Base-by-base conservation (phyloP, 1,140 invertebrate species). In the Frieseomelitta varia region DNA sequence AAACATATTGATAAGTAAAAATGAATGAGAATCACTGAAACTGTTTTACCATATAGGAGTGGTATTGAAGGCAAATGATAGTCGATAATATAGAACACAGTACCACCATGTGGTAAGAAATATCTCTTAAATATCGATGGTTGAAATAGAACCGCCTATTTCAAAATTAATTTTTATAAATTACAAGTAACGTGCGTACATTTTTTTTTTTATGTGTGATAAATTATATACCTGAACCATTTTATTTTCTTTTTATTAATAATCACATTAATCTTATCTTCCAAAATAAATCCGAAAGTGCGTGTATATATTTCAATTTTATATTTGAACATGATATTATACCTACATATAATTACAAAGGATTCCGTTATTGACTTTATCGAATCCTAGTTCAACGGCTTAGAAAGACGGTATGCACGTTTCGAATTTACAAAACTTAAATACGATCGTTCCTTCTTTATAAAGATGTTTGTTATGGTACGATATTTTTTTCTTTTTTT, bases 401-500 rank as follows among this genome's bases (percentile, higher is more conserved):
- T 53, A 2, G 51, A n/a, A 39, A 24, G 19, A 69, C 10, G 58
- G 15, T 77, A 39, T 77, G 19, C 17, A 71, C 17, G 55, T 24
- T 24, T n/a, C 1, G 19, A 65, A 56, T 69, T 81, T 82, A 82
- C 1, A 81, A 88, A 85, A 81, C 34, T 30, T 79, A 85, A 67
- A 68, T 63, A 76, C n/a, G n/a, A 68, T 21, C 0, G 21, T 61
- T 24, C 47, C 8, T 69, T 69, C 11, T 21, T 39, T 39, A 14
- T 67, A 61, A 14, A 24, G 39, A 24, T 58, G 27, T 81, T 85
- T 39, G 55, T 17, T 11, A 55, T 47, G 27, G 55, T 75, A 24
- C 65, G 55, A n/a, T n/a, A 30, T 30, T 30, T 30, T 30, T 30
- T 30, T 30, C 24, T 17, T 12, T 61, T n/a, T 11, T 76, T 15